Conservation (phyloP, 2,888 invertebrate genomes). For the Apantesis nais region DNA sequence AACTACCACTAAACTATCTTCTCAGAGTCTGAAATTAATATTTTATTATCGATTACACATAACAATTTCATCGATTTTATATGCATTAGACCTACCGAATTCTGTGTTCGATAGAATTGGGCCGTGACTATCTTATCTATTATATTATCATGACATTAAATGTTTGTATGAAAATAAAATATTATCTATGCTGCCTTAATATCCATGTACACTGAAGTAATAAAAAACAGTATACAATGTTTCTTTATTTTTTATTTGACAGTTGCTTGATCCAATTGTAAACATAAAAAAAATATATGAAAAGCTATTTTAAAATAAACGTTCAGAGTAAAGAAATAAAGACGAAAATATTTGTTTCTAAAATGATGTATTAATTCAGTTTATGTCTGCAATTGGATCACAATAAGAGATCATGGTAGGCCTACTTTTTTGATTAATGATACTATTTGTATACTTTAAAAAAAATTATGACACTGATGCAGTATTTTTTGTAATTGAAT, state of each 20-base stretch:
- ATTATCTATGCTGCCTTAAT: conserved; percentile 30
- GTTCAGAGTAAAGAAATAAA: too few species aligned
- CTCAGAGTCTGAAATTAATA: not conserved
- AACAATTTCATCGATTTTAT: not conserved
- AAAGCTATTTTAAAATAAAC: too few species aligned
- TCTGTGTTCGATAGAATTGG: conserved; percentile 41
- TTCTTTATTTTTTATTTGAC: not conserved
- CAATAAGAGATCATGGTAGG: too few species aligned
- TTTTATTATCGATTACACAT: not conserved
- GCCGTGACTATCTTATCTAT: conserved; percentile 59
- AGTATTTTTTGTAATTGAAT: too few species aligned
- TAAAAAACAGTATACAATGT: not conserved
- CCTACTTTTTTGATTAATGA: too few species aligned
- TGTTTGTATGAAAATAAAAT: conserved; percentile 38
- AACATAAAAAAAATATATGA: too few species aligned
- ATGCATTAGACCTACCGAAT: conserved; percentile 14
- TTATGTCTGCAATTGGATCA: too few species aligned
- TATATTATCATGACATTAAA: conserved; percentile 46
- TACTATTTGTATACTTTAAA: too few species aligned
- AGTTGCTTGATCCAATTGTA: not conserved
- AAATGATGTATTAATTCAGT: too few species aligned
- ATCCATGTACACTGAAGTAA: not conserved
- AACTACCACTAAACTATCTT: not conserved
- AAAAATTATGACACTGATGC: too few species aligned
- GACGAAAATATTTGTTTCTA: too few species aligned